Conservation (phyloP, 2,888 invertebrate species). For the Tiphia femorata region DNA sequence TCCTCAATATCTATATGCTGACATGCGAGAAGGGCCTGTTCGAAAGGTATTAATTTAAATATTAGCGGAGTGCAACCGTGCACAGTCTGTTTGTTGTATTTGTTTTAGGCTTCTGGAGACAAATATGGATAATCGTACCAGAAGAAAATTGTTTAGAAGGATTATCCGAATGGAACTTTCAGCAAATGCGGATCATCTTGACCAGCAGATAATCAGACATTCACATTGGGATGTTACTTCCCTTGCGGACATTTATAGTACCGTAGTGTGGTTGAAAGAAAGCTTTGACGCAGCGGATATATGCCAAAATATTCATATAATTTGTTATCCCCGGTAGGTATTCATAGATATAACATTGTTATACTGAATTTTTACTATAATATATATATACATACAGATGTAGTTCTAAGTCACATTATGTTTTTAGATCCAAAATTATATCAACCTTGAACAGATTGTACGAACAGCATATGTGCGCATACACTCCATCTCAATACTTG, state of each 20-base stretch:
- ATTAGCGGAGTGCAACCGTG: not conserved
- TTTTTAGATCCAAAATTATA: conserved; percentile 16
- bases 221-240: conserved; percentile 21
- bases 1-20: conserved; percentile 70
- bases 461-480: conserved; percentile 20
- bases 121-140: not conserved
- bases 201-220: conserved; percentile 10
- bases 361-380: not conserved
- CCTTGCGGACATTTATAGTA: not conserved
- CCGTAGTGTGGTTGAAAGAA: too few species aligned
- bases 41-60: conserved; percentile 60
- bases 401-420: not conserved
- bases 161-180: conserved; percentile 36
- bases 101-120: conserved; percentile 18
- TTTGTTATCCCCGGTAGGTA: conserved; percentile 79
- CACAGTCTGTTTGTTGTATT: not conserved
- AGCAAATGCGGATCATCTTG: conserved; percentile 5
- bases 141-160: conserved; percentile 6
- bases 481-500: conserved; percentile 70
- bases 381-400: not conserved
- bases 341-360: not conserved
- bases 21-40: conserved; percentile 65
- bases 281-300: too few species aligned
- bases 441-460: conserved; percentile 3
- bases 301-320: conserved; percentile 73